These are phyloP conservation scores for Ecdyonurus torrentis DNA, from an alignment of 2,888 invertebrate species.

Conservation along the genomic window DNA sequence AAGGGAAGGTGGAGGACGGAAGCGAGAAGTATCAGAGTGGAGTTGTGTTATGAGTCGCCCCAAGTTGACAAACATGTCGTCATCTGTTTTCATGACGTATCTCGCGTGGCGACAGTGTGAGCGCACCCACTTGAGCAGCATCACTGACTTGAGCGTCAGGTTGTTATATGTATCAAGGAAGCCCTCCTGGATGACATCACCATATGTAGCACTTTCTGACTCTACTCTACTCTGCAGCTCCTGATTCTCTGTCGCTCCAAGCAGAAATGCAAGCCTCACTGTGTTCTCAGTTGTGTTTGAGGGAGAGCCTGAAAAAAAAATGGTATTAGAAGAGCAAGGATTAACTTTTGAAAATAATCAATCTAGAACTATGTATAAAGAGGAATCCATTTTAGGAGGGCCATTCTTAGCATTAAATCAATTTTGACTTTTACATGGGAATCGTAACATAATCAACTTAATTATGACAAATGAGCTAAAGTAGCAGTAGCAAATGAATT, in stretches of 20 bases:
- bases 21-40: conserved; percentile 10
- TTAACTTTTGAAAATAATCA: too few species aligned
- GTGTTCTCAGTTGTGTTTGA: conserved; percentile 23
- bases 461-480: too few species aligned
- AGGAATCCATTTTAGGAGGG: too few species aligned
- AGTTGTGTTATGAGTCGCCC: conserved; percentile 36
- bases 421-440: too few species aligned
- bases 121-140: conserved; percentile 68
- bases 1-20: conserved; percentile 7
- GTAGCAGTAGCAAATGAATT: too few species aligned
- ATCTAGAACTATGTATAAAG: too few species aligned
- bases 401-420: too few species aligned
- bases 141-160: conserved; percentile 66
- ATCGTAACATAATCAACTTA: too few species aligned
- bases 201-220: conserved; percentile 46
- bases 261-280: conserved; percentile 34
- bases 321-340: too few species aligned
- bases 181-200: conserved; percentile 67
- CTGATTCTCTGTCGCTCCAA: conserved; percentile 40
- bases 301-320: conserved; percentile 16
- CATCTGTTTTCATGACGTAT: conserved; percentile 70
- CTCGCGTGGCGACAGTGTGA: conserved; percentile 42
- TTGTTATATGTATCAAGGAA: conserved; percentile 76
- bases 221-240: conserved; percentile 43
- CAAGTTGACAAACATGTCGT: conserved; percentile 72